phyloP scores from a whole-genome alignment of 2,888 invertebrate genomes.

The Drosophila formosana region DNA sequence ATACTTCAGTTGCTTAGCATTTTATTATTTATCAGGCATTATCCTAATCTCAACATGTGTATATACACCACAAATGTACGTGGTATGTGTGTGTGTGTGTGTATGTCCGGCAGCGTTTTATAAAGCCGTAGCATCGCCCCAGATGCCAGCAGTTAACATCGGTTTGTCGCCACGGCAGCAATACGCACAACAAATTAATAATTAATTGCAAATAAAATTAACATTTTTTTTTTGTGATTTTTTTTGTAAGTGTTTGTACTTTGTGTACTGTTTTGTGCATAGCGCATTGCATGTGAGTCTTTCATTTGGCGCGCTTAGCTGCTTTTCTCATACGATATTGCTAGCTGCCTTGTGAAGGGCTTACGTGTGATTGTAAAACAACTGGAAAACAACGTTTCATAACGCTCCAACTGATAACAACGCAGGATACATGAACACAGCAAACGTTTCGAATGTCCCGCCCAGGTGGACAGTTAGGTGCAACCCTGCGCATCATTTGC shows the following conservation, averaged over 20 bases:
- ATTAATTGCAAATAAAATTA: neutral
- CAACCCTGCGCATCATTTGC: slow-evolving; percentile 8
- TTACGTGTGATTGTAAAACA: slow-evolving; percentile 83
- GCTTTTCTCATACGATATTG: slow-evolving; percentile 67
- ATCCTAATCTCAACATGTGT: slow-evolving; percentile 48
- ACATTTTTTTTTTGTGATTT: slow-evolving; percentile 13
- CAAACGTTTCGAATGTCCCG: slow-evolving; percentile 22
- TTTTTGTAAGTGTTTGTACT: neutral
- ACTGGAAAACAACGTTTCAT: slow-evolving; percentile 30
- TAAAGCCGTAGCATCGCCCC: slow-evolving; percentile 32
- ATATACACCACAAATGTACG: slow-evolving; percentile 2
- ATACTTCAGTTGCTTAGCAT: slow-evolving; percentile 26
- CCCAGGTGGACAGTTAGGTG: neutral
- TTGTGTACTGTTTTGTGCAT: neutral
- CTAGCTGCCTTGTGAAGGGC: slow-evolving; percentile 86
- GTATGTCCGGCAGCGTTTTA: slow-evolving; percentile 29
- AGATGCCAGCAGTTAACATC: slow-evolving; percentile 44
- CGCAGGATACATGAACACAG: neutral
- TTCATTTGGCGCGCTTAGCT: slow-evolving; percentile 84
- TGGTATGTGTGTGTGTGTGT: neutral
- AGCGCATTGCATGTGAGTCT: slow-evolving; percentile 82
- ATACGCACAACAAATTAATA: neutral
- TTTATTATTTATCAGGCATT: slow-evolving; percentile 44
- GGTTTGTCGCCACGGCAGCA: slow-evolving; percentile 41
- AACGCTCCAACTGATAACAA: neutral